phyloP scores from a whole-genome alignment of 2,113 vertebrate genomes.

The Catharus bicknelli region DNA sequence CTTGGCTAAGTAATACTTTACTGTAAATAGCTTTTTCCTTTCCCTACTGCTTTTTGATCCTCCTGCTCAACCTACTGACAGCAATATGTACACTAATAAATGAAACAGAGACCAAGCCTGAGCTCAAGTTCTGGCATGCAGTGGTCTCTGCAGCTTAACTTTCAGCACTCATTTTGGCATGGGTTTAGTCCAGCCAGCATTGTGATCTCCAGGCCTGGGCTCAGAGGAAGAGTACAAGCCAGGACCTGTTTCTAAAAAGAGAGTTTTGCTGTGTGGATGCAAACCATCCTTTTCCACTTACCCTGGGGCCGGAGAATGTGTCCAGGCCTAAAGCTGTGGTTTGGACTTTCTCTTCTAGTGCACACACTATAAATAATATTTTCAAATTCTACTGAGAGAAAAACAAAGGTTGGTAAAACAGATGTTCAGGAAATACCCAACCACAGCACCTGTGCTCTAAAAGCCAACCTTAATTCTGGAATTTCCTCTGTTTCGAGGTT shows the following conservation, averaged over 20 bases:
- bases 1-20: neutral
- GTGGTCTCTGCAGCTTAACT: neutral
- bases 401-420: neutral
- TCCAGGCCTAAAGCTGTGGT: constrained; percentile 10
- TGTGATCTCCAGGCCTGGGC: neutral
- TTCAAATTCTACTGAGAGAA: neutral
- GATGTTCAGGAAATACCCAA: constrained; percentile 23
- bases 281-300: neutral
- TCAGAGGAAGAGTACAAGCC: neutral
- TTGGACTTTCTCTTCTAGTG: neutral
- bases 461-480: constrained; percentile 3
- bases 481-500: constrained; percentile 17
- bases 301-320: neutral
- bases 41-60: constrained; percentile 32
- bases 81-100: neutral
- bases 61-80: neutral
- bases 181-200: neutral
- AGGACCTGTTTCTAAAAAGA: neutral
- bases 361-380: neutral
- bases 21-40: neutral
- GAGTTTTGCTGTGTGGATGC: neutral
- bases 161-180: neutral
- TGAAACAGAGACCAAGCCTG: neutral
- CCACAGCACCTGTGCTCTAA: neutral
- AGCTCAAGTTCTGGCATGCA: neutral